A percentile compares a stretch with the other conserved stretches of the same genome.
Conservation (phyloP, 2,113 vertebrate species). For the Leptobrachium ailaonicum region DNA sequence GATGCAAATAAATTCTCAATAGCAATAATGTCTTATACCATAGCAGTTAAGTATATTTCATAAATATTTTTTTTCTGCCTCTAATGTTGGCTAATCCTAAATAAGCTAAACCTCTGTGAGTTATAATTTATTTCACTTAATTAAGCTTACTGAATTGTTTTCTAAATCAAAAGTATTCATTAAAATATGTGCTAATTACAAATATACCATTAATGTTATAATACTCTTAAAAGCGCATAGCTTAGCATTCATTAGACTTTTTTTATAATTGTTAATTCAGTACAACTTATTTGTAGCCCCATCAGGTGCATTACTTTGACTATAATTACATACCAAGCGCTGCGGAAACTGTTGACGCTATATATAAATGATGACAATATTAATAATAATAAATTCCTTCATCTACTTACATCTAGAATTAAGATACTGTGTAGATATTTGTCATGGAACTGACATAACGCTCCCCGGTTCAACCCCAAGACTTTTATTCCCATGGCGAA, state of each 20-base stretch:
- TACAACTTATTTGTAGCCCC: slow-evolving; percentile 3
- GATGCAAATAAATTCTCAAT: too few relatives aligned
- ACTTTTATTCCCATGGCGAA: too few relatives aligned
- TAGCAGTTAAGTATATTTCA: neutral
- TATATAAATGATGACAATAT: too few relatives aligned
- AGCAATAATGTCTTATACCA: neutral
- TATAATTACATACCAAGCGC: slow-evolving; percentile 29
- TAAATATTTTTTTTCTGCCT: neutral
- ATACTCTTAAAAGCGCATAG: slow-evolving; percentile 25
- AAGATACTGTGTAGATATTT: slow-evolving; percentile 23
- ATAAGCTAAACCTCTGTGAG: neutral
- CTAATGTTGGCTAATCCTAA: slow-evolving; percentile 11
- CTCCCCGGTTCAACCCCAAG: too few relatives aligned
- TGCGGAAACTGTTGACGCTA: too few relatives aligned
- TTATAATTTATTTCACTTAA: slow-evolving; percentile 9
- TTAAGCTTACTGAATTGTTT: slow-evolving; percentile 16
- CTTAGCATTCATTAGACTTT: slow-evolving; percentile 24
- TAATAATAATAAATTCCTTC: too few relatives aligned
- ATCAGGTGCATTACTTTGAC: slow-evolving; percentile 27
- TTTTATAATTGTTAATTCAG: slow-evolving; percentile 42
- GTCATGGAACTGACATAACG: neutral
- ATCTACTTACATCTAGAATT: slow-evolving; percentile 19
- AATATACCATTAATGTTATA: slow-evolving; percentile 25
- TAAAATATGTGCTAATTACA: slow-evolving; percentile 12
- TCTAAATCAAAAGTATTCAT: slow-evolving; percentile 13